These are phyloP conservation scores for Trididemnum clinides DNA, from an alignment of 23 tunicate species.

Conservation along the genomic window DNA sequence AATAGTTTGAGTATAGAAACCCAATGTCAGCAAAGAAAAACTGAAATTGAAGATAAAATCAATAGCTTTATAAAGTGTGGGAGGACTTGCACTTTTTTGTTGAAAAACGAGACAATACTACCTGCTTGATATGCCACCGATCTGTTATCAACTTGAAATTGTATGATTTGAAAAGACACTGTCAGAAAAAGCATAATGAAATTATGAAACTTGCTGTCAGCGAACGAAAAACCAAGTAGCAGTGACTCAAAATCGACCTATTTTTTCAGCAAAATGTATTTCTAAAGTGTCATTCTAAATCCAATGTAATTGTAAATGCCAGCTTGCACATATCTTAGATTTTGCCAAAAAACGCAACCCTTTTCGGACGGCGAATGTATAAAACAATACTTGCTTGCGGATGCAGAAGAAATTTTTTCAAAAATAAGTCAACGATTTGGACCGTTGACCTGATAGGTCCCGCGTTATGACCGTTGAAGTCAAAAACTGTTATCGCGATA, in stretches of 20 bases:
- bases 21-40: too few relatives aligned
- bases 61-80: background rate
- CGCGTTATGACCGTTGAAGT: too few relatives aligned
- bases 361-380: too few relatives aligned
- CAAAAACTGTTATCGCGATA: background rate
- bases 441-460: too few relatives aligned
- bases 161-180: slow-evolving; percentile 1
- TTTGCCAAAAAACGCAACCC: slow-evolving; percentile 13
- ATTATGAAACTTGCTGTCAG: background rate
- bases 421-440: background rate
- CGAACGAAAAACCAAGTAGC: background rate
- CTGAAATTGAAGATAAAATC: background rate
- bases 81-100: background rate
- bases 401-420: background rate
- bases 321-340: background rate
- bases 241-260: background rate
- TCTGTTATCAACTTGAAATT: background rate
- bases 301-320: background rate
- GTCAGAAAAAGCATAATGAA: background rate
- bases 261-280: background rate
- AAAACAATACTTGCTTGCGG: background rate
- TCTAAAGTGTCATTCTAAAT: background rate
- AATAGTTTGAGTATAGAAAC: too few relatives aligned
- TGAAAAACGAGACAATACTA: background rate
- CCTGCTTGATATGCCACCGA: background rate